Conservation (phyloP, 2,888 invertebrate genomes). For the Trisateles emortualis region DNA sequence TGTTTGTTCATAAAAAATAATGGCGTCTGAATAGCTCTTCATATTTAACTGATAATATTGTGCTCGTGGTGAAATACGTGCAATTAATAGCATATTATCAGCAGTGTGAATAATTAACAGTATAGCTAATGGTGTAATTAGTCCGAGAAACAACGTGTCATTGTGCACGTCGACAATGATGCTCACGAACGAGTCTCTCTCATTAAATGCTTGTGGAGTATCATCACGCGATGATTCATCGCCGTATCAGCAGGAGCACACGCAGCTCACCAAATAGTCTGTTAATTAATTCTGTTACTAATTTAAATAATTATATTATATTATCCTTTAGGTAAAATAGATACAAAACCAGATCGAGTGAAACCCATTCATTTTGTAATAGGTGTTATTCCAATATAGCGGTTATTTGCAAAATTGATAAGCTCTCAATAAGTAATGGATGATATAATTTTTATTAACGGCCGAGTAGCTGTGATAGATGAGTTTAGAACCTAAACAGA, state of each 20-base stretch:
- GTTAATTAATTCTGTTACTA: constrained; percentile 1
- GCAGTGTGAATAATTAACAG: constrained; percentile 35
- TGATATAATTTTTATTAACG: constrained; percentile 15
- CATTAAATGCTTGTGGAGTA: constrained; percentile 35
- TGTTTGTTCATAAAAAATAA: too few species aligned
- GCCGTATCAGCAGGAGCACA: constrained; percentile 21
- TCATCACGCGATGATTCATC: constrained; percentile 22
- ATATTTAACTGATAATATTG: neutral
- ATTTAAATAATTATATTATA: constrained; percentile 19
- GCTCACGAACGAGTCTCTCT: constrained; percentile 30
- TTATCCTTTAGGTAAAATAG: neutral
- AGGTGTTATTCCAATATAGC: constrained; percentile 4
- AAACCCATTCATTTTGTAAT: neutral
- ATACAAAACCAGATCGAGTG: neutral
- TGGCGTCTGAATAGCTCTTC: neutral
- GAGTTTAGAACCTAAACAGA: constrained; percentile 14
- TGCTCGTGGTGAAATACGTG: neutral
- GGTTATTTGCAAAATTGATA: constrained; percentile 10
- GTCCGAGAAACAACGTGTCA: constrained; percentile 32
- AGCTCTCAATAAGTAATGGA: constrained; percentile 10
- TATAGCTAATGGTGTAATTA: constrained; percentile 49
- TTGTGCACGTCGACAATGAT: constrained; percentile 31
- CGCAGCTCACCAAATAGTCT: constrained; percentile 24
- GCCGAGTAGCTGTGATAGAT: constrained; percentile 17
- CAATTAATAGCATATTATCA: constrained; percentile 12